phyloP scores from a whole-genome alignment of 1,140 invertebrate species.

The Venturia canescens region DNA sequence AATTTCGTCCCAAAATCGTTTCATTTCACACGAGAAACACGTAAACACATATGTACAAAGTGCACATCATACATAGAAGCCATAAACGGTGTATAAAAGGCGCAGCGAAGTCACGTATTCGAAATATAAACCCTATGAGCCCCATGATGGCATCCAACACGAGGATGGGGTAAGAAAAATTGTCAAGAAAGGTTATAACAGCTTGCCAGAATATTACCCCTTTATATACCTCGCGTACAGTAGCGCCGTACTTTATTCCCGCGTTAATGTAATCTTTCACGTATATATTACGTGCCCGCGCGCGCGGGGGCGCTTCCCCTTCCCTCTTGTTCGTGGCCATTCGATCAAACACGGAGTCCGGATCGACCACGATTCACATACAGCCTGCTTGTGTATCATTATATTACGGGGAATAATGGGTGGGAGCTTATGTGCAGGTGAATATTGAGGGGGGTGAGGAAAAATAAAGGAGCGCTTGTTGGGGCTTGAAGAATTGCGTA shows the following conservation, averaged over 20 bases:
- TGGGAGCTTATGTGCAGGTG: neutral
- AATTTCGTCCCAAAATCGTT: no score
- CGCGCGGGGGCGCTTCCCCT: neutral
- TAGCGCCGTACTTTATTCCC: slow-evolving; percentile 5
- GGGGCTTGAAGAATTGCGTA: no score
- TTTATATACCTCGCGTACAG: slow-evolving; percentile 2
- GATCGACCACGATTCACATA: neutral
- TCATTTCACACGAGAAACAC: neutral
- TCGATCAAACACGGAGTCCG: neutral
- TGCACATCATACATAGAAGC: neutral
- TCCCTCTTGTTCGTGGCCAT: neutral
- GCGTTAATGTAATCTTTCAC: slow-evolving; percentile 39
- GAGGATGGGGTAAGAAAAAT: neutral
- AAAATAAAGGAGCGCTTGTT: neutral
- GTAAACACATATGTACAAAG: neutral
- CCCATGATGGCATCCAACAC: neutral
- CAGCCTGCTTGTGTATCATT: neutral
- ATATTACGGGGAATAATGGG: neutral
- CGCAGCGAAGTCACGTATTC: slow-evolving; percentile 47
- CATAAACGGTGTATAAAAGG: slow-evolving; percentile 38
- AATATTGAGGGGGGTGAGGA: neutral
- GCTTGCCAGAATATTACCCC: slow-evolving; percentile 54
- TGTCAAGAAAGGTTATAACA: neutral
- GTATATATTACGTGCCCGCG: neutral
- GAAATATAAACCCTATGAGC: slow-evolving; percentile 29